Evolutionary conservation across 2,797 vertebrate species (phyloP).

Genomic region (Poecile montanus): DNA sequence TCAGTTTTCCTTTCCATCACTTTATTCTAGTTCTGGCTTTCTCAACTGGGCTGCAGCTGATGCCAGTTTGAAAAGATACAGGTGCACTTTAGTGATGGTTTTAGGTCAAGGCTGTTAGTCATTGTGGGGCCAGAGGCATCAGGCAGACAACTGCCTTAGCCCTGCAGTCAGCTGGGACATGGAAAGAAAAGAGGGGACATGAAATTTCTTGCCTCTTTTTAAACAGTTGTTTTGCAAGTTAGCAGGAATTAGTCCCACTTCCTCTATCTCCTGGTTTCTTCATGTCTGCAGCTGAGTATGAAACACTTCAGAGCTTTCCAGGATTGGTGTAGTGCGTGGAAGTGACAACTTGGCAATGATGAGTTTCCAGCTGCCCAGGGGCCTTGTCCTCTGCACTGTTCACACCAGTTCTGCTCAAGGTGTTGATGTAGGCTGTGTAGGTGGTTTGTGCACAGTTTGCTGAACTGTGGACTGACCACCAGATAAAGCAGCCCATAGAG

Average conservation of each 20-base stretch:
- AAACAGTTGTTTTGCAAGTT: background rate
- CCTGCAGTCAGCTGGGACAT: background rate
- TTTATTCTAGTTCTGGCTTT: background rate
- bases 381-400: background rate
- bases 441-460: background rate
- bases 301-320: background rate
- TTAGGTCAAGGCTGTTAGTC: background rate
- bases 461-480: background rate
- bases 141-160: background rate
- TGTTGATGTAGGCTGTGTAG: too few relatives aligned
- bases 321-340: accelerated
- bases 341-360: background rate
- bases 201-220: background rate
- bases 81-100: background rate
- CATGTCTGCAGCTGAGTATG: background rate
- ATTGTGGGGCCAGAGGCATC: background rate
- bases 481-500: background rate
- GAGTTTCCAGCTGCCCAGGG: background rate
- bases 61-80: background rate
- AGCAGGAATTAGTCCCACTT: background rate
- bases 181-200: background rate
- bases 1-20: background rate
- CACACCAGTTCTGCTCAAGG: background rate
- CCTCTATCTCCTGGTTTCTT: background rate
- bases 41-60: background rate